Base-by-base conservation (phyloP, 2,888 invertebrate species). In the Opisthograptis luteolata region DNA sequence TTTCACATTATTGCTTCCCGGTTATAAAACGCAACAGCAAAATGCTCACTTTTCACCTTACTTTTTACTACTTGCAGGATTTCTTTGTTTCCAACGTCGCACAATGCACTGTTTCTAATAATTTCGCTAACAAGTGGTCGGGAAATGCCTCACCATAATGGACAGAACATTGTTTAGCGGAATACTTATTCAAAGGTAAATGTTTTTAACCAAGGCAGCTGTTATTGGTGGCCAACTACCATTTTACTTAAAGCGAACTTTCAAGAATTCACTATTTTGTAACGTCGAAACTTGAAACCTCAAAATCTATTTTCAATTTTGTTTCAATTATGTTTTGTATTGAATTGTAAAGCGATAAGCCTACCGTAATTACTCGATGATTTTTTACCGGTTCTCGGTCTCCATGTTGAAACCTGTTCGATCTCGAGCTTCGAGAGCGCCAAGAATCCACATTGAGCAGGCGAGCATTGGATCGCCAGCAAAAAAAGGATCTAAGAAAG, bases 331-430 rank as follows among this genome's bases (percentile, higher is more conserved):
- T 66, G 55, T 69, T 68, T 68, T 67, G 65, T 71, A 67, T 73
- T 70, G 70, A 70, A 81, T 79, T 79, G 76, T 77, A 70, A 79
- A 75, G 72, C 77, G 76, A 79, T 73, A 80, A 82, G 78, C 73
- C 80, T 76, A 77, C 79, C 66, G 79, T 88, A 87, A 88, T 88
- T 87, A 82, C 77, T 74, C 75, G 84, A 84, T 84, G 79, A 79
- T 84, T 87, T 88, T 86, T 87, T 84, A 84, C 83, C 82, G 82
- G 84, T 84, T 85, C 78, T 79, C 68, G 80, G 81, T 76, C 77
- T 78, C 75, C 79, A 76, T 76, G 76, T 81, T 78, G 65, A 76
- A 88, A 88, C 89, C 89, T 81, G 88, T 88, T 88, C 79, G 76
- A 68, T 67, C 68, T 78, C 73, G 73, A 81, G 79, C 66, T 68